Evolutionary conservation across 2,797 vertebrate genomes (phyloP).

Genomic region (Poecilia wingei): DNA sequence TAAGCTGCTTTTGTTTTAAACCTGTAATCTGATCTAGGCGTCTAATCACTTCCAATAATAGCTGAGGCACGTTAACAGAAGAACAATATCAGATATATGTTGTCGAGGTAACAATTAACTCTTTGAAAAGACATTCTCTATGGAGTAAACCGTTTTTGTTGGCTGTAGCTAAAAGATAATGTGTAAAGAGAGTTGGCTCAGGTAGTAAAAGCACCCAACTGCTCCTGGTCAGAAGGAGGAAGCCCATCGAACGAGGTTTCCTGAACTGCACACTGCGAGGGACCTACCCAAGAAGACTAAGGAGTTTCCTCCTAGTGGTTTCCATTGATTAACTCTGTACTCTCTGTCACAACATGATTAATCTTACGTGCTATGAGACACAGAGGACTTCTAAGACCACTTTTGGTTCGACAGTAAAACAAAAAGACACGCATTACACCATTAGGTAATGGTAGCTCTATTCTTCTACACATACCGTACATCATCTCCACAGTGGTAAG

Average conservation of each 20-base stretch:
- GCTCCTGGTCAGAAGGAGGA: not conserved
- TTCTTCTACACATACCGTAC: slow-evolving; percentile 81
- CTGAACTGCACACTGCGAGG: slow-evolving; percentile 15
- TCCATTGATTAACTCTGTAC: slow-evolving; percentile 21
- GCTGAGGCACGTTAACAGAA: slow-evolving; percentile 35
- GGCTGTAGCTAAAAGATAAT: not conserved
- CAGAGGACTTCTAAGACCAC: not conserved
- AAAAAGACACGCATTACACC: not conserved
- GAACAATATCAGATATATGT: slow-evolving; percentile 28
- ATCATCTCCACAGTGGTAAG: slow-evolving; percentile 91
- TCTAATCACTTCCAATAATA: slow-evolving; percentile 81
- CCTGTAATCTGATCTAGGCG: slow-evolving; percentile 70
- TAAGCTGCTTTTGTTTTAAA: slow-evolving; percentile 79
- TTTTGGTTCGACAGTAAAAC: not conserved
- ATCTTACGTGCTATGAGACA: slow-evolving; percentile 7
- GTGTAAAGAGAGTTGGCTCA: not conserved
- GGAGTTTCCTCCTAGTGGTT: slow-evolving; percentile 27
- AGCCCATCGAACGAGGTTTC: not conserved
- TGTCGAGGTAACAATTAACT: not conserved
- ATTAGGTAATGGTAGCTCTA: not conserved
- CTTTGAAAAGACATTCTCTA: not conserved
- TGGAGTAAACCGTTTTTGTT: not conserved
- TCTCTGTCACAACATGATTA: slow-evolving; percentile 4
- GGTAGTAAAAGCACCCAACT: not conserved
- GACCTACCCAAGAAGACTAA: slow-evolving; percentile 4